Base-by-base conservation (phyloP, 37 sponge, comb jelly and placozoan species). In the Spongilla lacustris region DNA sequence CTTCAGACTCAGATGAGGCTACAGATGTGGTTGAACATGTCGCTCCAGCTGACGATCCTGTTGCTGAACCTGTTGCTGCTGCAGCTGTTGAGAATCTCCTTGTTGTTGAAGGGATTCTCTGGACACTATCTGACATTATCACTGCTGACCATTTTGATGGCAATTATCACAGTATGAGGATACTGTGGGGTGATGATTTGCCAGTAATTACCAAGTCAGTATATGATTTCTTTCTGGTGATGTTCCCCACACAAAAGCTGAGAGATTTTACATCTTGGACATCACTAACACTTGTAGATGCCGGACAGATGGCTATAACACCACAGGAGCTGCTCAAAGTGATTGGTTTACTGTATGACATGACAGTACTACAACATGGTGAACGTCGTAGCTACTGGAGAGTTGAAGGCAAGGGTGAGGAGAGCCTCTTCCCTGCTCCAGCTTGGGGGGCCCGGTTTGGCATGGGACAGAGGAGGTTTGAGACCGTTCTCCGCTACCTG, bases 61-160 rank as follows among this genome's bases (percentile, higher is more conserved):
- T 46, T 46, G 46, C 46, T 46, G 46, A 46, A 46, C 46, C 46
- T 46, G 46, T 46, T 46, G 46, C 46, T 46, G 46, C 46, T 46
- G 46, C 46, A 46, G 46, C 46, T 46, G 46, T 46, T 46, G 46
- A 46, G 46, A 46, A 46, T 46, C 46, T 46, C 8, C 46, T 46
- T 46, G 46, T 46, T 58, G 58, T 58, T 58, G 58, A 58, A 19
- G 58, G 19, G 19, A 58, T 58, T 10, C 8, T 46, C 46, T 46
- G 46, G 46, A 46, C 46, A 58, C 58, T 17, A 58, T 58, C 58
- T 58, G 58, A 58, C 12, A 58, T 58, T 58, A 58, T 58, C 58
- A 58, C 58, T 58, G 58, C 58, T 58, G 58, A 58, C 58, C 58
- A 58, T 58, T 58, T 58, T 58, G 58, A 58, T 58, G 58, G 58